phyloP scores from a whole-genome alignment of 2,113 vertebrate species.

The Ascaphus truei region DNA sequence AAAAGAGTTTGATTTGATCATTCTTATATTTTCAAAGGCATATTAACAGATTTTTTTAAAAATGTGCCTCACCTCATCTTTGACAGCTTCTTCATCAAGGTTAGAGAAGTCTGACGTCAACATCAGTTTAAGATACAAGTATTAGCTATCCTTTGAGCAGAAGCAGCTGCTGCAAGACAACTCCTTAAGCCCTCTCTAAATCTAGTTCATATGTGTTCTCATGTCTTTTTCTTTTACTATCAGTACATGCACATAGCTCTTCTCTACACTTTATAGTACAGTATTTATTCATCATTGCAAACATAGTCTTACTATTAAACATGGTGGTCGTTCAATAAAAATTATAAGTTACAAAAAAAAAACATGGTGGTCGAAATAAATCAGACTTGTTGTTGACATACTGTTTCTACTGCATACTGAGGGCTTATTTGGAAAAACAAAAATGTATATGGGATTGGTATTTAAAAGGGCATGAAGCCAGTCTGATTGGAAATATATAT shows the following conservation, averaged over 20 bases:
- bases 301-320: too few relatives aligned
- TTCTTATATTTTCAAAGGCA: conserved; percentile 3
- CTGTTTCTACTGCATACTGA: too few relatives aligned
- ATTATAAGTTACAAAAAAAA: too few relatives aligned
- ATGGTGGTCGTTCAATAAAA: too few relatives aligned
- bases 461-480: too few relatives aligned
- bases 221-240: background rate
- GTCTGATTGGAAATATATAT: too few relatives aligned
- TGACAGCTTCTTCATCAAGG: background rate
- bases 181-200: background rate
- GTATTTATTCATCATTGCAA: background rate
- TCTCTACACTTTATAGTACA: too few relatives aligned
- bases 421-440: too few relatives aligned
- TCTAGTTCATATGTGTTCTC: background rate
- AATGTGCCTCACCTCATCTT: background rate
- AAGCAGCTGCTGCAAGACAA: conserved; percentile 6
- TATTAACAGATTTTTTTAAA: background rate
- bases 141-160: background rate
- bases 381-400: too few relatives aligned
- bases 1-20: background rate
- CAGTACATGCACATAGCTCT: too few relatives aligned
- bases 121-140: background rate
- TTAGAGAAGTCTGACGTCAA: background rate
- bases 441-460: too few relatives aligned
- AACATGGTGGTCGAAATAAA: too few relatives aligned